A percentile compares a stretch with the other conserved stretches of the same genome.
phyloP scores from a whole-genome alignment of 2,113 vertebrate species.

The Kryptolebias marmoratus region DNA sequence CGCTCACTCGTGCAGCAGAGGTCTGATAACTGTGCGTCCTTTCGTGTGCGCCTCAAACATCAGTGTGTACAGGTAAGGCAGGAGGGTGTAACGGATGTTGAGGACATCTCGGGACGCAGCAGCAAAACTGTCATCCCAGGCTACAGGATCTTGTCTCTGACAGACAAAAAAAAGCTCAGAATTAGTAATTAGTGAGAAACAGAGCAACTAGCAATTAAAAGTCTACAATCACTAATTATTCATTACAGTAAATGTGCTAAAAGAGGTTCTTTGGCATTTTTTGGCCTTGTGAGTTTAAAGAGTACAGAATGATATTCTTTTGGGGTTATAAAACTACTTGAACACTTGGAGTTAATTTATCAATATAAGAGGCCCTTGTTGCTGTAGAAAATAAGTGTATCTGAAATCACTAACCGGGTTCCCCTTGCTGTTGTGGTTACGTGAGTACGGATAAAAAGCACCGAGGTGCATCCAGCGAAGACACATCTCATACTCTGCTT shows the following conservation, averaged over 20 bases:
- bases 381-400: not conserved
- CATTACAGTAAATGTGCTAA: too few relatives aligned
- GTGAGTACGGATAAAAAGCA: slow-evolving; percentile 90
- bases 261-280: too few relatives aligned
- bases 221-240: too few relatives aligned
- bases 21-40: slow-evolving; percentile 87
- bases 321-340: too few relatives aligned
- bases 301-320: too few relatives aligned
- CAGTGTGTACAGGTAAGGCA: slow-evolving; percentile 91
- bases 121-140: slow-evolving; percentile 80
- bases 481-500: slow-evolving; percentile 85
- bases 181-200: too few relatives aligned
- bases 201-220: too few relatives aligned
- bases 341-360: too few relatives aligned
- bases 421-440: slow-evolving; percentile 88
- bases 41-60: slow-evolving; percentile 83
- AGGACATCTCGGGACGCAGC: slow-evolving; percentile 77
- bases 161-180: not conserved
- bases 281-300: too few relatives aligned
- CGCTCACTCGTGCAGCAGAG: slow-evolving; percentile 91
- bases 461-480: slow-evolving; percentile 91
- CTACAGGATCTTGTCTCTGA: slow-evolving; percentile 91
- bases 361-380: not conserved
- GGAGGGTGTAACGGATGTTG: slow-evolving; percentile 86
- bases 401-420: slow-evolving; percentile 73